Percentiles rank a stretch among this genome's conserved stretches.
phyloP scores from a whole-genome alignment of 2,888 invertebrate species.

The Diaphora mendica region DNA sequence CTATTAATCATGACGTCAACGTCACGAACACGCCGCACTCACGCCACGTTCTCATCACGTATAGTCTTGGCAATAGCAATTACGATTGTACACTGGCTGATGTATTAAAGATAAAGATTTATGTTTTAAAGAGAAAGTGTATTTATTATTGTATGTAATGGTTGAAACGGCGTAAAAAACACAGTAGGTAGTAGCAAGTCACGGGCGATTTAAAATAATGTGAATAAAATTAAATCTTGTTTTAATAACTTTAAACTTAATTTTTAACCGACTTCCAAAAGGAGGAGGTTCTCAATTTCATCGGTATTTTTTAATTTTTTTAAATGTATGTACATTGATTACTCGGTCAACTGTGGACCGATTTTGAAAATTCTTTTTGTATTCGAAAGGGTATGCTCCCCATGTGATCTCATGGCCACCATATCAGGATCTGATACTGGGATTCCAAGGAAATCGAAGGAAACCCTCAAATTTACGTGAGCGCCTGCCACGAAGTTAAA shows the following conservation, averaged over 20 bases:
- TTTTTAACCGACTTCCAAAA: too few relatives aligned
- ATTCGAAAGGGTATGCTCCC: too few relatives aligned
- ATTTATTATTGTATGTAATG: background rate
- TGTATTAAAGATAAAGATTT: background rate
- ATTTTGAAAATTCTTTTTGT: too few relatives aligned
- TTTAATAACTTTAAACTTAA: background rate
- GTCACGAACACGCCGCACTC: constrained; percentile 54
- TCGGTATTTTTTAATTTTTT: too few relatives aligned
- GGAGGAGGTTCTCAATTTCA: too few relatives aligned
- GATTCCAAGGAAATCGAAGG: too few relatives aligned
- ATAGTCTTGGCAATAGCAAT: constrained; percentile 39
- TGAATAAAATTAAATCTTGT: background rate
- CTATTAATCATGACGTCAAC: constrained; percentile 66
- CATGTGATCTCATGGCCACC: too few relatives aligned
- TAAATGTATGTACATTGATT: too few relatives aligned
- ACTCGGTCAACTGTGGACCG: too few relatives aligned
- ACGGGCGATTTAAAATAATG: background rate
- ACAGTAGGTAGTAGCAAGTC: background rate
- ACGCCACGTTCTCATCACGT: constrained; percentile 45
- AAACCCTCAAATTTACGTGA: too few relatives aligned
- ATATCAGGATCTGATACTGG: too few relatives aligned
- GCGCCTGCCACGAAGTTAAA: too few relatives aligned
- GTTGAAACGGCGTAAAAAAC: background rate
- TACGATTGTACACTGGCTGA: background rate
- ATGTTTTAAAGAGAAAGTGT: background rate